Conservation (phyloP, 2,797 vertebrate genomes). For the Geotrypetes seraphini region DNA sequence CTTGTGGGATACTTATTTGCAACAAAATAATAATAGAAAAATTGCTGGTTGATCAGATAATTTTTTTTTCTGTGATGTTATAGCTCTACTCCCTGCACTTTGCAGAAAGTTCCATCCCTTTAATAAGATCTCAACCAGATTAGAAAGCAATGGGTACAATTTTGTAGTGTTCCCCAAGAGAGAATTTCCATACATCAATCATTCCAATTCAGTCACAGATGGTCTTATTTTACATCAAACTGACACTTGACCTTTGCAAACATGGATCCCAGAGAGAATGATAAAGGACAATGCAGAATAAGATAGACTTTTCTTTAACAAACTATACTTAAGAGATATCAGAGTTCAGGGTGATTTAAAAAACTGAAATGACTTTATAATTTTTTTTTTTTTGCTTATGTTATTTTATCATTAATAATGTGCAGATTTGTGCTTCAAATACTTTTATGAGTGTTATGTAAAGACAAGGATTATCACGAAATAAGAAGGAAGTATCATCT, state of each 20-base stretch:
- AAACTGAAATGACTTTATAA: slow-evolving; percentile 20
- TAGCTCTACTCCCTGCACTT: too few species aligned
- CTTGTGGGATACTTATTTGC: too few species aligned
- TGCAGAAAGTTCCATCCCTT: background rate
- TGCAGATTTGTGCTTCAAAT: too few species aligned
- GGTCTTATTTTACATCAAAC: slow-evolving; percentile 35
- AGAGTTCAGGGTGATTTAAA: slow-evolving; percentile 27
- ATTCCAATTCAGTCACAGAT: slow-evolving; percentile 41
- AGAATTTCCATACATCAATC: slow-evolving; percentile 33
- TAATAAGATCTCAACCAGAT: slow-evolving; percentile 1
- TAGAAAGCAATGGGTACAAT: slow-evolving; percentile 9
- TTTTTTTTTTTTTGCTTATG: slow-evolving; percentile 14
- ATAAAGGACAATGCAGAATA: slow-evolving; percentile 25
- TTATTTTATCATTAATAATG: too few species aligned
- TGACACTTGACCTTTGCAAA: slow-evolving; percentile 49
- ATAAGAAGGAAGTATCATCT: too few species aligned
- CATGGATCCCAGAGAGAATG: slow-evolving; percentile 23
- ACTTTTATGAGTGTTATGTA: too few species aligned
- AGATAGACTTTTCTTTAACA: slow-evolving; percentile 30
- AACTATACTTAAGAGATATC: slow-evolving; percentile 20
- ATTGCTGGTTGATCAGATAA: too few species aligned
- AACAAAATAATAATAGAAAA: too few species aligned
- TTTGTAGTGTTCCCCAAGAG: slow-evolving; percentile 5
- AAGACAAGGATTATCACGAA: too few species aligned
- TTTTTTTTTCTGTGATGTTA: too few species aligned